Percentiles rank a stretch among this genome's conserved stretches.
These are phyloP conservation scores for Acipenser oxyrinchus DNA, from an alignment of 2,797 vertebrate species.

Conservation along the genomic window DNA sequence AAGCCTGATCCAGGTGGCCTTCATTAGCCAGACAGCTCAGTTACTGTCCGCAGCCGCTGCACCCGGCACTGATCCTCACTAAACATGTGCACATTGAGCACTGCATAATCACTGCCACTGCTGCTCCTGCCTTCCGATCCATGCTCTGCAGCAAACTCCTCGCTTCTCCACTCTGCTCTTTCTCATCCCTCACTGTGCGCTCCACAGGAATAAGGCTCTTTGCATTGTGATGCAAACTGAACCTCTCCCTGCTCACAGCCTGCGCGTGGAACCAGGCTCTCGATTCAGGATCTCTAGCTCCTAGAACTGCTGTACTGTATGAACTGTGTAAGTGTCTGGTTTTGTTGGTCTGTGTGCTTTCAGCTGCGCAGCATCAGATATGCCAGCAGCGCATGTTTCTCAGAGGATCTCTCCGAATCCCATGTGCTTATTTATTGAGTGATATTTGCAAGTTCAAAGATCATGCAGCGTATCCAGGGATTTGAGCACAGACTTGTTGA, in stretches of 20 bases:
- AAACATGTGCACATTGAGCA: constrained; percentile 52
- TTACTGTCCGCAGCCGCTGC: constrained; percentile 75
- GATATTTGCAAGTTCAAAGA: constrained; percentile 67
- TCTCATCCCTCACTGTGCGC: constrained; percentile 39
- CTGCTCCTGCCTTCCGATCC: constrained; percentile 54
- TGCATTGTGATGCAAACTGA: neutral
- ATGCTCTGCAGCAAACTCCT: constrained; percentile 59
- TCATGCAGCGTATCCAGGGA: constrained; percentile 62
- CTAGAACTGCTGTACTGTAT: too few relatives aligned
- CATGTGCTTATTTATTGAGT: constrained; percentile 39
- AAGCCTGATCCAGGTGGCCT: constrained; percentile 98
- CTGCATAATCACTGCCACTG: constrained; percentile 45
- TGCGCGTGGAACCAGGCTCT: too few relatives aligned
- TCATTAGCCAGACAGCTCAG: constrained; percentile 93
- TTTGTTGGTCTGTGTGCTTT: too few relatives aligned
- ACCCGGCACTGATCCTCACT: constrained; percentile 53
- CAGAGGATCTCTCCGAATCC: neutral
- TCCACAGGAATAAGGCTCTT: neutral
- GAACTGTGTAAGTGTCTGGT: too few relatives aligned
- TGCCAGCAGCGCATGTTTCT: too few relatives aligned
- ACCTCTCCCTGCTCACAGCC: too few relatives aligned
- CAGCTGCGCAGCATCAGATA: too few relatives aligned
- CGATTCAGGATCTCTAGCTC: too few relatives aligned
- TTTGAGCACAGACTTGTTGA: constrained; percentile 20
- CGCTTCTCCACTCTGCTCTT: constrained; percentile 45